Conservation (phyloP, 2,113 vertebrate genomes). For the Argyrosomus japonicus region DNA sequence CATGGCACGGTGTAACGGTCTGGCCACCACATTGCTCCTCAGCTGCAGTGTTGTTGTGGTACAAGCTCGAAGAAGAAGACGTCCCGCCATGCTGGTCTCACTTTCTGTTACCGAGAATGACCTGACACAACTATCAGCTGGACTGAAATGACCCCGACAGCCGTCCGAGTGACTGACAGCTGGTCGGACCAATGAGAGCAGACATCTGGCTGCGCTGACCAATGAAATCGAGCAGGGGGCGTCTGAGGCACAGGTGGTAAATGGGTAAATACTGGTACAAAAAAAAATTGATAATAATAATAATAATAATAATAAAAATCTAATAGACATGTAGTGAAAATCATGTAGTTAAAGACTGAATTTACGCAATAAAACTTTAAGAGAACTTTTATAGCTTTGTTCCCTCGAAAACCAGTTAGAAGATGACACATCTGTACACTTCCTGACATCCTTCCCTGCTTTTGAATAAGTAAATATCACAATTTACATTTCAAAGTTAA, state of each 20-base stretch:
- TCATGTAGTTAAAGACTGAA: too few relatives aligned
- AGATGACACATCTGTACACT: too few relatives aligned
- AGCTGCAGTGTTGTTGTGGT: constrained; percentile 33
- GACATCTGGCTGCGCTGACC: background rate
- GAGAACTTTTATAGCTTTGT: too few relatives aligned
- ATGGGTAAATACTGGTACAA: background rate
- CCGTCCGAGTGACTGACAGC: constrained; percentile 54
- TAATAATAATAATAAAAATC: background rate
- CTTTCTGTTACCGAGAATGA: constrained; percentile 7
- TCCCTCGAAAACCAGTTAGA: too few relatives aligned
- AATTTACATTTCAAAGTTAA: too few relatives aligned
- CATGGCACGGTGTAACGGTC: constrained; percentile 58
- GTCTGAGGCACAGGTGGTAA: background rate
- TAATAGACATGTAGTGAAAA: too few relatives aligned
- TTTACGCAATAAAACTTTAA: too few relatives aligned
- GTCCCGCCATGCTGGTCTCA: constrained; percentile 71
- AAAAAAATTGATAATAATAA: background rate
- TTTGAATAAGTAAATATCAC: too few relatives aligned
- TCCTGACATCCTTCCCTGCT: too few relatives aligned
- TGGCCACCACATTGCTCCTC: constrained; percentile 5
- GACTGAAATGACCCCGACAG: constrained; percentile 44
- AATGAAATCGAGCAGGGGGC: constrained; percentile 18
- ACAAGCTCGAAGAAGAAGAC: constrained; percentile 70
- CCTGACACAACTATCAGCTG: background rate
- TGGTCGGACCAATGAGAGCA: constrained; percentile 54